Evolutionary conservation across 2,888 invertebrate genomes (phyloP), one percentile per base, ranked within the genome.

Genomic region (Allacma fusca): DNA sequence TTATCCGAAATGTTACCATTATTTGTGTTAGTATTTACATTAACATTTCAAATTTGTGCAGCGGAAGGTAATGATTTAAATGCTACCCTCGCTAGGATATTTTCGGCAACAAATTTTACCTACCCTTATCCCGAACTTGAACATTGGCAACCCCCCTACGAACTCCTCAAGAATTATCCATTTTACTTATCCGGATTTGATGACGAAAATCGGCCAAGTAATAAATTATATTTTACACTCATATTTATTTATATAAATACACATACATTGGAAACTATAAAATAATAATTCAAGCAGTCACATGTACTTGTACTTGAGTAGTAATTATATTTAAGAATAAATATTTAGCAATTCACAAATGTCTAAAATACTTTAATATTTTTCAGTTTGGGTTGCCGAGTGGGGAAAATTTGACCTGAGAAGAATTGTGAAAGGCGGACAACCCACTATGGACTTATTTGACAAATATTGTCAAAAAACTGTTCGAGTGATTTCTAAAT

Each of bases 131-230:
- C 62, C 1, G 62, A 62, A n/a, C 62, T 62, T 23, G 62, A 62
- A 7, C 2, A 62, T 16, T 62, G 62, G 62, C 9, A 62, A 16
- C 24, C 62, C 7, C 62, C 62, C 4, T 62, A 9, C 7, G 62
- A 62, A 9, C 23, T 62, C 9, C 12, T 24, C 2, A 62, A 62
- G 24, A 62, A 62, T 26, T 62, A 62, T 16, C 62, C 62, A 16
- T 62, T 62, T 62, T 62, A 62, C 26, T 24, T 62, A 4, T 19
- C 62, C 16, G 62, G 62, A 16, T 62, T 62, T 62, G 62, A 62
- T n/a, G 62, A 62, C 23, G 62, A 62, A 62, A 62, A 62, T n/a
- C 62, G 62, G 24, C 62, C 62, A 24, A 62, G 62, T 62, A 24
- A 62, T 43, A 43, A 43, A 43, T 43, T 19, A 19, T 13, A 43